Percentiles rank a stretch among this genome's conserved stretches.
Evolutionary conservation across 2,888 invertebrate genomes (phyloP).

Genomic region (Nipponacmea schrenckii): DNA sequence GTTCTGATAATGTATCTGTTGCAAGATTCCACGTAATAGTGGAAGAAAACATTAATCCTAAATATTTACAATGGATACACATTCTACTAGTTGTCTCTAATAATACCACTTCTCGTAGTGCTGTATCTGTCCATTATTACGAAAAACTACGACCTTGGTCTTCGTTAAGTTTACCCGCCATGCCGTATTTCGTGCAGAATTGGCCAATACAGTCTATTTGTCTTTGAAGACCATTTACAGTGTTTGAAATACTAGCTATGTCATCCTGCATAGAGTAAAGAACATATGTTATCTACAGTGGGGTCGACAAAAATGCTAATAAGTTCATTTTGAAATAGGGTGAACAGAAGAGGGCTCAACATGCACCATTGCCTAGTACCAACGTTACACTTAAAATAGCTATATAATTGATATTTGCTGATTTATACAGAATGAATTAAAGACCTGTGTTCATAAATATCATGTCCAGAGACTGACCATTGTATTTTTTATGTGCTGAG

Average conservation of each 20-base stretch:
- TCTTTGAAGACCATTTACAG: not conserved
- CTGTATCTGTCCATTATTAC: not conserved
- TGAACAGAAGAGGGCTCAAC: not conserved
- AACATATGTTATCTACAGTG: not conserved
- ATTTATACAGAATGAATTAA: not conserved
- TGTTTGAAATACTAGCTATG: not conserved
- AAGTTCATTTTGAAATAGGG: no score
- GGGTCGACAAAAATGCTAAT: no score
- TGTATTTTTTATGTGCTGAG: no score
- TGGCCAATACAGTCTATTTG: not conserved
- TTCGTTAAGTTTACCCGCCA: not conserved
- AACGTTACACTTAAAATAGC: no score
- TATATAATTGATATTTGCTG: no score
- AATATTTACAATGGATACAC: not conserved
- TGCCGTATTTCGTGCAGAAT: not conserved
- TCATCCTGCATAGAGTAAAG: not conserved
- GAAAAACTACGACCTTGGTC: not conserved
- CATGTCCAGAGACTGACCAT: no score
- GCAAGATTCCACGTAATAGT: not conserved
- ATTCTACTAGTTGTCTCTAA: not conserved
- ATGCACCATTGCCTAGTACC: not conserved
- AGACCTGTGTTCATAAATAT: no score
- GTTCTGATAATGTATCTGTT: not conserved
- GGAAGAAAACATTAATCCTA: not conserved
- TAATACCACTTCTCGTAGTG: not conserved